A percentile compares a stretch with the other conserved stretches of the same genome.
Conservation (phyloP, 2,888 invertebrate genomes). For the Eupithecia centaureata region DNA sequence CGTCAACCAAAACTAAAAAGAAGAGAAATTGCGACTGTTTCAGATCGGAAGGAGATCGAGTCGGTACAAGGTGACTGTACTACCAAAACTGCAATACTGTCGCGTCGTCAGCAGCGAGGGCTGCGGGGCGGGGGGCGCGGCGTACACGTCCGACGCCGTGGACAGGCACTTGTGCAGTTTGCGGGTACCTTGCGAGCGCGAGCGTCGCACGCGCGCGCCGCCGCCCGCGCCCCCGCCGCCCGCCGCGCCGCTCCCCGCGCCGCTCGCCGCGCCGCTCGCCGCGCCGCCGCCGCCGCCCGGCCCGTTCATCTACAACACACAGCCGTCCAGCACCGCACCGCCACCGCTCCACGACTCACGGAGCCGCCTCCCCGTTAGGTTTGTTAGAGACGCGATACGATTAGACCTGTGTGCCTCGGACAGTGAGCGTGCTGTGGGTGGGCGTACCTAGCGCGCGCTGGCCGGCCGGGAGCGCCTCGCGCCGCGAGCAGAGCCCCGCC, state of each 20-base stretch:
- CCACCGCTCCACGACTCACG: constrained; percentile 42
- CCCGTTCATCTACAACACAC: constrained; percentile 64
- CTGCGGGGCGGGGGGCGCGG: constrained; percentile 85
- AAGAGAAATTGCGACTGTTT: constrained; percentile 80
- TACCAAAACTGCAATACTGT: constrained; percentile 98
- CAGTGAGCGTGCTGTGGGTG: no score
- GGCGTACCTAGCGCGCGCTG: constrained; percentile 55
- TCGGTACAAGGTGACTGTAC: constrained; percentile 88
- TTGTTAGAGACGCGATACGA: constrained; percentile 45
- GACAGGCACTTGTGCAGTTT: constrained; percentile 96
- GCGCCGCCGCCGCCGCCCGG: constrained; percentile 52
- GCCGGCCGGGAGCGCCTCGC: constrained; percentile 37
- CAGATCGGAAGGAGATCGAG: constrained; percentile 73
- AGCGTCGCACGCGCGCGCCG: constrained; percentile 86
- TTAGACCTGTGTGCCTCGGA: constrained; percentile 59
- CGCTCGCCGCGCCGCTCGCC: constrained; percentile 38
- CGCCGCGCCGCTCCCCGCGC: constrained; percentile 48
- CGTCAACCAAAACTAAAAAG: constrained; percentile 52
- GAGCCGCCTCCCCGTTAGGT: constrained; percentile 49
- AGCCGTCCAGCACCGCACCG: constrained; percentile 49
- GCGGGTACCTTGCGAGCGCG: constrained; percentile 97
- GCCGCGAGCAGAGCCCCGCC: constrained; percentile 66
- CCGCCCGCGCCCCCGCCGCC: constrained; percentile 68
- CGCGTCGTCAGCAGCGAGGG: constrained; percentile 91
- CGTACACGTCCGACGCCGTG: constrained; percentile 92